A percentile compares a stretch with the other conserved stretches of the same genome.
Evolutionary conservation across 2,797 vertebrate genomes (phyloP).

Genomic region (Lacerta viridis): DNA sequence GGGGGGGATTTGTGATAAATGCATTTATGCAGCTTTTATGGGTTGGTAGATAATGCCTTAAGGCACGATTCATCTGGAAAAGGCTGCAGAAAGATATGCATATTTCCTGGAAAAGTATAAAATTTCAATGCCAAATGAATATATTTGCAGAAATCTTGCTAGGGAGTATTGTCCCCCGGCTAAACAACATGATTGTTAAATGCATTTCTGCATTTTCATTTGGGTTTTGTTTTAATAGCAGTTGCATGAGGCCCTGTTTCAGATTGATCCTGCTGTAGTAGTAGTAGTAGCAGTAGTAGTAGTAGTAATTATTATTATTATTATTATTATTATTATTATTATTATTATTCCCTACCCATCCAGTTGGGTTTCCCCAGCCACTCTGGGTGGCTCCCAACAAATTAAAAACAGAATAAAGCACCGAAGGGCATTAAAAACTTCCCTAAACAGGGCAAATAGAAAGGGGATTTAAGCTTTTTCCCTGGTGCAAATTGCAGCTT

Average conservation of each 20-base stretch:
- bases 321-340: too few relatives aligned
- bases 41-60: background rate
- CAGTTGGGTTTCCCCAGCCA: too few relatives aligned
- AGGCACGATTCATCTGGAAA: background rate
- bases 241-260: background rate
- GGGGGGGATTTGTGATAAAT: background rate
- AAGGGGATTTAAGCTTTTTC: background rate
- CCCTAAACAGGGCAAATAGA: too few relatives aligned
- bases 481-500: background rate
- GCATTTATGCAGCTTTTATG: background rate
- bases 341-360: too few relatives aligned
- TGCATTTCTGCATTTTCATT: background rate
- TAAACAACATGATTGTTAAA: background rate
- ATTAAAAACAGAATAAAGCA: too few relatives aligned
- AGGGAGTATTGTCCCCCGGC: background rate
- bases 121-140: conserved; percentile 20
- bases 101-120: conserved; percentile 13
- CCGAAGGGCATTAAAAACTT: too few relatives aligned
- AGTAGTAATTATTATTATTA: too few relatives aligned
- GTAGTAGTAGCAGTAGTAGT: too few relatives aligned
- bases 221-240: background rate
- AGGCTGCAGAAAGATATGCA: background rate
- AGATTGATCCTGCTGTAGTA: background rate
- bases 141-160: conserved; percentile 29
- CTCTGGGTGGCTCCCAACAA: too few relatives aligned